Evolutionary conservation across 2,888 invertebrate species (phyloP).

Genomic region (Melitaea athalia): DNA sequence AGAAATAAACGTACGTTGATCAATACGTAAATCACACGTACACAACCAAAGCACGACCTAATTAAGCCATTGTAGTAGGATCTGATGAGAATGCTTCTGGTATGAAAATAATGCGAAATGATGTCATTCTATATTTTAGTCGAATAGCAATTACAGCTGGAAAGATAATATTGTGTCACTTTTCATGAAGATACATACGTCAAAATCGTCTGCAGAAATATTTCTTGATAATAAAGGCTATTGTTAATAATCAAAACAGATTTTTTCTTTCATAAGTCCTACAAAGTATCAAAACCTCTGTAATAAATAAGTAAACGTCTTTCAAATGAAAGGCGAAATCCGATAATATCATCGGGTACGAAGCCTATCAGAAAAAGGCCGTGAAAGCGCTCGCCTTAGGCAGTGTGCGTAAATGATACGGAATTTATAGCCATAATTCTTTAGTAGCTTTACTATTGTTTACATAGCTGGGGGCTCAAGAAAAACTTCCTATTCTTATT

Average conservation of each 20-base stretch:
- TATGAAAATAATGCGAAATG: not conserved
- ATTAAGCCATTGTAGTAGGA: not conserved
- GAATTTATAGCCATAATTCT: slow-evolving; percentile 5
- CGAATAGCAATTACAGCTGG: not conserved
- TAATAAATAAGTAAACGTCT: slow-evolving; percentile 8
- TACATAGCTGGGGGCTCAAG: not conserved
- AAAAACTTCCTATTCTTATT: not conserved
- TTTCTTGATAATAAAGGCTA: not conserved
- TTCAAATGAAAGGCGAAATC: slow-evolving; percentile 15
- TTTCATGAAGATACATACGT: too few species aligned
- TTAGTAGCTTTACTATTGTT: slow-evolving; percentile 1
- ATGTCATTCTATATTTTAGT: too few species aligned
- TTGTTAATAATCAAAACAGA: slow-evolving; percentile 4
- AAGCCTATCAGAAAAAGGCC: not conserved
- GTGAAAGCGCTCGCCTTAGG: slow-evolving; percentile 8
- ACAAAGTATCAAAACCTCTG: slow-evolving; percentile 11
- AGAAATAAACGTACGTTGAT: not conserved
- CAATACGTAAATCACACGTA: too few species aligned
- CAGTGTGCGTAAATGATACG: slow-evolving; percentile 2
- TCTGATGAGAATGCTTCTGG: not conserved
- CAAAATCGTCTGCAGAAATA: too few species aligned
- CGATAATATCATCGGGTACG: slow-evolving; percentile 17
- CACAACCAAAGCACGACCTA: not conserved
- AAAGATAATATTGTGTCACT: not conserved
- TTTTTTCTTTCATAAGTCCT: slow-evolving; percentile 8